These are phyloP conservation scores for Drosophila pectinifera DNA, from an alignment of 1,140 invertebrate genomes.

Conservation along the genomic window DNA sequence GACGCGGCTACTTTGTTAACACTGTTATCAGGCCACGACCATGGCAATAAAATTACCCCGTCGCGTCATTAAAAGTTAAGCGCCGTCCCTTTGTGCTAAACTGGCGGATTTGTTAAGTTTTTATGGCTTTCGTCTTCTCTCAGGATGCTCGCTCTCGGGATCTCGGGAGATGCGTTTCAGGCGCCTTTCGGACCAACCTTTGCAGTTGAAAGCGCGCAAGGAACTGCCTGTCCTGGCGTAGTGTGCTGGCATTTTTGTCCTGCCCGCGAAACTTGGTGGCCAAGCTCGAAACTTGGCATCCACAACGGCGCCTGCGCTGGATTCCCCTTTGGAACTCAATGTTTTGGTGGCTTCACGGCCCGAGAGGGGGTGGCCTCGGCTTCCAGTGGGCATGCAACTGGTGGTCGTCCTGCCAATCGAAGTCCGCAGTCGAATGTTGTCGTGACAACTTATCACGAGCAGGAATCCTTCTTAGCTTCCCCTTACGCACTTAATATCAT, in stretches of 20 bases:
- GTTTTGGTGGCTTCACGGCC: slow-evolving; percentile 6
- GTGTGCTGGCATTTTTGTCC: slow-evolving; percentile 70
- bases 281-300: slow-evolving; percentile 65
- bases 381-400: slow-evolving; percentile 72
- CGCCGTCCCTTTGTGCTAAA: slow-evolving; percentile 46
- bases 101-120: slow-evolving; percentile 56
- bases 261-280: slow-evolving; percentile 58
- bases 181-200: slow-evolving; percentile 53
- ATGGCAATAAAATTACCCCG: slow-evolving; percentile 68
- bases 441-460: slow-evolving; percentile 66
- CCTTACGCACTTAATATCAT: slow-evolving; percentile 74
- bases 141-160: slow-evolving; percentile 3
- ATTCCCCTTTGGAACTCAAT: slow-evolving; percentile 7
- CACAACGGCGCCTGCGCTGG: slow-evolving; percentile 65
- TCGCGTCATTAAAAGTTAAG: slow-evolving; percentile 64
- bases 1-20: slow-evolving; percentile 60
- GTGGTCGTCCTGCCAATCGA: slow-evolving; percentile 59
- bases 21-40: slow-evolving; percentile 64
- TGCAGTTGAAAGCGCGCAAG: slow-evolving; percentile 78
- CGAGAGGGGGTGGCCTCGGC: not conserved
- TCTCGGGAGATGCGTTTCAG: slow-evolving; percentile 3
- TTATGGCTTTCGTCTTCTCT: slow-evolving; percentile 23
- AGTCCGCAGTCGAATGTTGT: slow-evolving; percentile 70
- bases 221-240: slow-evolving; percentile 59
- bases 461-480: slow-evolving; percentile 40